These are phyloP conservation scores for Parnassius smintheus DNA, from an alignment of 2,888 invertebrate species.

Conservation along the genomic window DNA sequence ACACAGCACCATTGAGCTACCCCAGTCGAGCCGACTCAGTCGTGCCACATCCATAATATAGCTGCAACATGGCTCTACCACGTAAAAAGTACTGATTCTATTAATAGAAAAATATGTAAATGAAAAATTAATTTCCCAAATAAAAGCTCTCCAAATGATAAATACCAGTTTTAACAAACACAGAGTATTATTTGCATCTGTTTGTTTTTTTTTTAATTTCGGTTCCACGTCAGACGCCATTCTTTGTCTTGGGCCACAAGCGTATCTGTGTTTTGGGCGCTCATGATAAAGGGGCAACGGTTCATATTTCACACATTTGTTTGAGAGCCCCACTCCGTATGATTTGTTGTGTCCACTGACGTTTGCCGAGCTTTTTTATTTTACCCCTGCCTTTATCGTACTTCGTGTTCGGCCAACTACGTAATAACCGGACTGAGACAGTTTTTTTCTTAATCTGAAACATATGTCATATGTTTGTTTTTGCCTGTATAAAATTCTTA, in stretches of 20 bases:
- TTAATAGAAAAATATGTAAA: too few species aligned
- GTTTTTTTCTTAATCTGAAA: slow-evolving; percentile 2
- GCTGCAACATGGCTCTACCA: too few species aligned
- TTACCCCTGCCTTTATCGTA: slow-evolving; percentile 20
- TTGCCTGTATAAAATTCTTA: too few species aligned
- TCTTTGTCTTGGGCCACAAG: slow-evolving; percentile 48
- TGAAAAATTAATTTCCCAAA: too few species aligned
- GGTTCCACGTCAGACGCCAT: slow-evolving; percentile 11
- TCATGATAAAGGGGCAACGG: slow-evolving; percentile 52
- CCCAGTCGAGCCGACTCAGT: too few species aligned
- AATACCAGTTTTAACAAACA: too few species aligned
- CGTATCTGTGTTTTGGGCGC: slow-evolving; percentile 50
- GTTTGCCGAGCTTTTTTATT: slow-evolving; percentile 41
- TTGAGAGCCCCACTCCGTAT: slow-evolving; percentile 48
- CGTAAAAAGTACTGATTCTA: too few species aligned
- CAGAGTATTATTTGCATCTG: background rate
- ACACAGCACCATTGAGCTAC: too few species aligned
- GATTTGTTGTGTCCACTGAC: slow-evolving; percentile 61
- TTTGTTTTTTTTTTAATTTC: slow-evolving; percentile 10
- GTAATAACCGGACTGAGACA: slow-evolving; percentile 28
- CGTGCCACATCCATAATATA: too few species aligned
- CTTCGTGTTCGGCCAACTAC: slow-evolving; percentile 9
- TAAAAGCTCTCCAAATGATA: too few species aligned
- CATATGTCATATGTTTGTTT: slow-evolving; percentile 7
- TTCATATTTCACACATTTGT: slow-evolving; percentile 68